These are phyloP conservation scores for Penelope pileata DNA, from an alignment of 2,113 vertebrate species.

Conservation along the genomic window DNA sequence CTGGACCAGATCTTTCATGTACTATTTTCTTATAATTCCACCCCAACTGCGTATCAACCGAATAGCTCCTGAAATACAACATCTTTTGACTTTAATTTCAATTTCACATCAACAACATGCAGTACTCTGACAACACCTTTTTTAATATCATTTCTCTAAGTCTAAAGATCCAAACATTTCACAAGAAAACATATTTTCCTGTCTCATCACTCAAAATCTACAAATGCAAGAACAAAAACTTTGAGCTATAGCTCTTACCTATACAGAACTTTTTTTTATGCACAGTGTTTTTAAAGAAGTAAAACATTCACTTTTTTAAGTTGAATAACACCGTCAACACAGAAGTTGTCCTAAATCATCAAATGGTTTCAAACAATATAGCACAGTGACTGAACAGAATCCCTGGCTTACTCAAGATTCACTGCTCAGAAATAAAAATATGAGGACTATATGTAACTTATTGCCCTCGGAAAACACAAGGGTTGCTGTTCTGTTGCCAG, in stretches of 20 bases:
- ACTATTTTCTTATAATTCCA: neutral
- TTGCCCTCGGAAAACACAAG: neutral
- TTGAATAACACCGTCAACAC: neutral
- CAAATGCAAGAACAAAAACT: neutral
- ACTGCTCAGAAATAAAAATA: neutral
- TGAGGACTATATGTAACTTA: neutral
- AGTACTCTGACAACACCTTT: neutral
- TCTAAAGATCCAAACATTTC: neutral
- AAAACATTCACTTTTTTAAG: neutral
- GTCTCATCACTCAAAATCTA: neutral
- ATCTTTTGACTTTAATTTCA: neutral
- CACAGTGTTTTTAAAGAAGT: neutral
- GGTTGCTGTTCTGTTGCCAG: neutral
- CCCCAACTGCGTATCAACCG: neutral
- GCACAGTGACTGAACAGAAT: neutral
- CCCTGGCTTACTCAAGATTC: neutral
- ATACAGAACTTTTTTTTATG: neutral
- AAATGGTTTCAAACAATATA: neutral
- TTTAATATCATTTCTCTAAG: neutral
- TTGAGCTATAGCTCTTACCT: neutral
- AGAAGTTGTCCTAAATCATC: neutral
- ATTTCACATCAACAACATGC: neutral
- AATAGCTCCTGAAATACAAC: neutral
- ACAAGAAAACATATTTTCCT: neutral
- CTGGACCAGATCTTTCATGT: neutral